Percentiles rank a stretch among this genome's conserved stretches.
Evolutionary conservation across 2,113 vertebrate species (phyloP).

Genomic region (Gadus chalcogrammus): DNA sequence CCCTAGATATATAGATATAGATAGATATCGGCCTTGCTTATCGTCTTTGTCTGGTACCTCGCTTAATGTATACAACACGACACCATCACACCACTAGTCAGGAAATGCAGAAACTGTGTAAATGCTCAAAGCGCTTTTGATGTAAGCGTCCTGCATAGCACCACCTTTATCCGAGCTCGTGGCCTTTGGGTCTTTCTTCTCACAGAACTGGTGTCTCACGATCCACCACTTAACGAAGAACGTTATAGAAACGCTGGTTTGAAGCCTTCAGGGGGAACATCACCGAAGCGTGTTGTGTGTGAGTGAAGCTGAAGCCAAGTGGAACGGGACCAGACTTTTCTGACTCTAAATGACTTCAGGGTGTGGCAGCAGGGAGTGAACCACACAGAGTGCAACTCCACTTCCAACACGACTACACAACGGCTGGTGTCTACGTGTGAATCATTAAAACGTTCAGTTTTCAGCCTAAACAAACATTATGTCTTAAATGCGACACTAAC

Average conservation of each 20-base stretch:
- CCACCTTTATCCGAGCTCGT: not conserved
- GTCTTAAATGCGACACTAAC: not conserved
- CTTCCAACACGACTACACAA: slow-evolving; percentile 33
- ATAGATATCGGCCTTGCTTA: not conserved
- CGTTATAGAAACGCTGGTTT: slow-evolving; percentile 39
- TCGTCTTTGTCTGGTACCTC: not conserved
- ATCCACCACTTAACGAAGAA: slow-evolving; percentile 44
- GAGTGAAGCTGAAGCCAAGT: slow-evolving; percentile 1
- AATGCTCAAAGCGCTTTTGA: slow-evolving; percentile 8
- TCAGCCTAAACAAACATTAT: slow-evolving; percentile 1
- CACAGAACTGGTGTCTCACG: slow-evolving; percentile 14
- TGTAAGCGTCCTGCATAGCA: not conserved
- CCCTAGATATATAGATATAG: not conserved
- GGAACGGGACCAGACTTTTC: slow-evolving; percentile 17
- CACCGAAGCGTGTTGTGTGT: slow-evolving; percentile 6
- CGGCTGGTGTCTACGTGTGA: not conserved
- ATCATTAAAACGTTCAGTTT: not conserved
- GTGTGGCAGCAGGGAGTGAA: slow-evolving; percentile 67
- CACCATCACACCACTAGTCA: not conserved
- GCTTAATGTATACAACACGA: not conserved
- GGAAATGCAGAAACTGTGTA: not conserved
- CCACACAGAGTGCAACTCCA: slow-evolving; percentile 34
- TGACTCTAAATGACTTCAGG: slow-evolving; percentile 48
- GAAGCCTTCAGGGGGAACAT: too few relatives aligned
- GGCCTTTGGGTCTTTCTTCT: slow-evolving; percentile 5